A percentile compares a stretch with the other conserved stretches of the same genome.
These are phyloP conservation scores for Dromococcyx pavoninus DNA, from an alignment of 2,797 vertebrate species.

Conservation along the genomic window DNA sequence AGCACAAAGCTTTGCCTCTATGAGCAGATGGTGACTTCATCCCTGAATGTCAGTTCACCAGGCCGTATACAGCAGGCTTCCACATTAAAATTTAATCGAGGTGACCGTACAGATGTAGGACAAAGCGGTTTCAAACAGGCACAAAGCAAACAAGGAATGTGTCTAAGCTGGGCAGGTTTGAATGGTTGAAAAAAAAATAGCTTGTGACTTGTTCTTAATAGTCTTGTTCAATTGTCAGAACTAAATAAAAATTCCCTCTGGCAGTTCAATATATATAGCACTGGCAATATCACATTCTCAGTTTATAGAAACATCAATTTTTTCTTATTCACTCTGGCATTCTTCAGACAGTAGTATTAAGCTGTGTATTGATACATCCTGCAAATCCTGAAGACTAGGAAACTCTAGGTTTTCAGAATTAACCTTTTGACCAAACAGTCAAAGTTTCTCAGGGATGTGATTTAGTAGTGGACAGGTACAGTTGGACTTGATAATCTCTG, in stretches of 20 bases:
- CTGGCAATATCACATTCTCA: neutral
- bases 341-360: conserved; percentile 1
- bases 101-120: conserved; percentile 41
- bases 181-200: neutral
- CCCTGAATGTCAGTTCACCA: neutral
- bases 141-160: neutral
- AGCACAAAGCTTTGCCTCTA: conserved; percentile 3
- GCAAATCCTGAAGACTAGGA: neutral
- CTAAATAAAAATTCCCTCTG: neutral
- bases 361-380: neutral
- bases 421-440: neutral
- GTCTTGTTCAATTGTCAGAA: neutral
- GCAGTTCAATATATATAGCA: neutral
- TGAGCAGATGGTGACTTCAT: conserved; percentile 67
- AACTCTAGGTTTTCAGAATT: neutral
- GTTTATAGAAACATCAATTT: neutral
- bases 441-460: no score
- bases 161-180: neutral
- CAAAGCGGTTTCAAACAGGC: neutral
- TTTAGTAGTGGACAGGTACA: no score
- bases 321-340: neutral
- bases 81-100: conserved; percentile 60
- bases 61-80: neutral
- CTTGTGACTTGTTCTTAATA: conserved; percentile 7
- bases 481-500: no score